A percentile compares a stretch with the other conserved stretches of the same genome.
Evolutionary conservation across 2,888 invertebrate genomes (phyloP).

Genomic region (Catocala sponsa): DNA sequence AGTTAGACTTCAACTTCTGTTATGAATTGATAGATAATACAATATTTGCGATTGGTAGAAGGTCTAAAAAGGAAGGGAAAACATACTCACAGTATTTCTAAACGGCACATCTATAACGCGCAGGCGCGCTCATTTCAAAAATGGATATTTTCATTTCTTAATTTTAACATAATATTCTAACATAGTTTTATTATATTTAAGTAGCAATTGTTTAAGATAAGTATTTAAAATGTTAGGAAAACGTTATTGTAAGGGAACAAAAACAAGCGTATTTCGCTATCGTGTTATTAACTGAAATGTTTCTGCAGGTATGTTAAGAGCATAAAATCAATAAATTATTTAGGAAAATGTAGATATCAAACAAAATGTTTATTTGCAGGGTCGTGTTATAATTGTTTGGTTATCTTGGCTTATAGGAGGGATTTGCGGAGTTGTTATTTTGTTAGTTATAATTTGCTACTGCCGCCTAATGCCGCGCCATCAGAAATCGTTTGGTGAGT

Average conservation of each 20-base stretch:
- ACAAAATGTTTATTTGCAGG: slow-evolving; percentile 67
- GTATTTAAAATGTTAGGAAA: slow-evolving; percentile 74
- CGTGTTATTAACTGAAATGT: slow-evolving; percentile 82
- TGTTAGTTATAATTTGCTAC: slow-evolving; percentile 90
- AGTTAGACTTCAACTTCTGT: too few species aligned
- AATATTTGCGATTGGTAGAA: too few species aligned
- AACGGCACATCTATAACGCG: slow-evolving; percentile 39
- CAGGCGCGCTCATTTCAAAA: slow-evolving; percentile 66
- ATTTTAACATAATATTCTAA: slow-evolving; percentile 51
- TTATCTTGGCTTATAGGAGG: slow-evolving; percentile 89
- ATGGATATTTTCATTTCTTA: slow-evolving; percentile 51
- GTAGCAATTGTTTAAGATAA: slow-evolving; percentile 59
- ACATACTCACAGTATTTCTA: slow-evolving; percentile 19
- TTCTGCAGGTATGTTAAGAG: slow-evolving; percentile 75
- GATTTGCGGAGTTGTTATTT: slow-evolving; percentile 89
- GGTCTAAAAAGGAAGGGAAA: too few species aligned
- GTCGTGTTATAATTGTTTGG: slow-evolving; percentile 86
- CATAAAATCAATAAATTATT: slow-evolving; percentile 59
- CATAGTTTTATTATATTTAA: slow-evolving; percentile 61
- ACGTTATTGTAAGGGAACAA: slow-evolving; percentile 66
- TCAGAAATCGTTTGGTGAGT: slow-evolving; percentile 90
- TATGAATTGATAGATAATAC: too few species aligned
- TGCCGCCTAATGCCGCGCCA: slow-evolving; percentile 91
- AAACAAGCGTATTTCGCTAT: slow-evolving; percentile 73
- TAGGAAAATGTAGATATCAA: slow-evolving; percentile 33